These are phyloP conservation scores for Olivierus martensii DNA, from an alignment of 1,140 invertebrate species.

Conservation along the genomic window DNA sequence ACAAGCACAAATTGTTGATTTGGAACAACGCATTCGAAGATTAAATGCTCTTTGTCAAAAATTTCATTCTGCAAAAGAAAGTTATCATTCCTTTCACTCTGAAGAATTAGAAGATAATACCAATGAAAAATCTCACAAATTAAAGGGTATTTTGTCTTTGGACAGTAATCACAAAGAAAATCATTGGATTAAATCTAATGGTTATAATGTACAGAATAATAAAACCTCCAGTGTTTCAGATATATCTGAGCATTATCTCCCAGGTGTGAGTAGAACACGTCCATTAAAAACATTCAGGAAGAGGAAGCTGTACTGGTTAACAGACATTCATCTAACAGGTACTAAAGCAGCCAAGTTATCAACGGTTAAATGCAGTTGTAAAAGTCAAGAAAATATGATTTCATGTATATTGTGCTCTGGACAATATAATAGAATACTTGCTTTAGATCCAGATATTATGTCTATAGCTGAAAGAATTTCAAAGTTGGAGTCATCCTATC, in stretches of 20 bases:
- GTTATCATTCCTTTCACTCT: no score
- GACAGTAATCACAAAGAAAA: no score
- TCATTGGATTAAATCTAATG: no score
- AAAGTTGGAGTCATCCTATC: conserved; percentile 61
- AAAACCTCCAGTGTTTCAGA: no score
- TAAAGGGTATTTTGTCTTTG: no score
- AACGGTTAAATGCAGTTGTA: conserved; percentile 53
- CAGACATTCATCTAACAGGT: background rate
- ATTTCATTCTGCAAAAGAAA: no score
- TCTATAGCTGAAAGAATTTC: conserved; percentile 54
- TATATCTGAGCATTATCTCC: no score
- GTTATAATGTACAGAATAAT: no score
- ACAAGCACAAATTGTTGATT: conserved; percentile 74
- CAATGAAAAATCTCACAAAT: no score
- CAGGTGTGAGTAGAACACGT: conserved; percentile 14
- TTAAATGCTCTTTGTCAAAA: no score
- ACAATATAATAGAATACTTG: conserved; percentile 46
- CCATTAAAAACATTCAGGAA: conserved; percentile 2
- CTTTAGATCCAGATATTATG: conserved; percentile 43
- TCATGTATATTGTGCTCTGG: conserved; percentile 73
- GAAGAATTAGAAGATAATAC: no score
- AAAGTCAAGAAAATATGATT: conserved; percentile 32
- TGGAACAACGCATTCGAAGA: conserved; percentile 82
- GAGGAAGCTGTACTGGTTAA: background rate
- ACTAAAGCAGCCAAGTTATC: conserved; percentile 25